Evolutionary conservation across 2,888 invertebrate species (phyloP), one percentile per base, ranked within the genome.

Genomic region (Chymomyza procnemis): DNA sequence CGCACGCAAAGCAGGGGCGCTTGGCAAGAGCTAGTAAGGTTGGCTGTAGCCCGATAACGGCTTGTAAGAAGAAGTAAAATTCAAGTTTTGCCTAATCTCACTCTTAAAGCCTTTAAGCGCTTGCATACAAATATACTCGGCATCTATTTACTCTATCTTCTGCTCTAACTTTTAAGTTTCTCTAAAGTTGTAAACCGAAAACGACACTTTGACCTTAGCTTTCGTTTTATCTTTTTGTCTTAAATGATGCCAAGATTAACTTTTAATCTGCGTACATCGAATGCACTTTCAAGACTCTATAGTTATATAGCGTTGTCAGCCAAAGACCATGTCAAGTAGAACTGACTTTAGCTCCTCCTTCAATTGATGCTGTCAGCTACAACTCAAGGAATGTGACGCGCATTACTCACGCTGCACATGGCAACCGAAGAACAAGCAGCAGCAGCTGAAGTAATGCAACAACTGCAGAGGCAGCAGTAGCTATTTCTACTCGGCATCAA

Each of bases 341-440:
- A 41, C 34, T 41, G 34, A 41, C 26, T 26, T 8, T 19, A 48
- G 63, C 60, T 64, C 48, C 12, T 41, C 47, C 64, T 48, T 55
- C 46, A 55, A 30, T 52, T 61, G 9, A 47, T 59, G 60, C 68
- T 64, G 56, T 64, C 57, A 50, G 61, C 48, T 47, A 8, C 48
- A 46, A 46, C 60, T 18, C 48, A 47, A 48, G 46, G 50, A 56
- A n/a, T 18, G 66, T 54, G 46, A 5, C 54, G 16, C 54, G 63
- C 63, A 63, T 71, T 71, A 64, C 63, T 47, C 57, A 67, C 63
- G 56, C 63, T 64, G 56, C 61, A 71, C 63, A 61, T 58, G 58
- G 34, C 34, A 41, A 41, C 34, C 12, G 12, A 12, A 41, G 6
- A n/a, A n/a, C n/a, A n/a, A n/a, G n/a, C n/a, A n/a, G n/a, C n/a